Conservation (phyloP, 1,140 invertebrate species). For the Apis mellifera region DNA sequence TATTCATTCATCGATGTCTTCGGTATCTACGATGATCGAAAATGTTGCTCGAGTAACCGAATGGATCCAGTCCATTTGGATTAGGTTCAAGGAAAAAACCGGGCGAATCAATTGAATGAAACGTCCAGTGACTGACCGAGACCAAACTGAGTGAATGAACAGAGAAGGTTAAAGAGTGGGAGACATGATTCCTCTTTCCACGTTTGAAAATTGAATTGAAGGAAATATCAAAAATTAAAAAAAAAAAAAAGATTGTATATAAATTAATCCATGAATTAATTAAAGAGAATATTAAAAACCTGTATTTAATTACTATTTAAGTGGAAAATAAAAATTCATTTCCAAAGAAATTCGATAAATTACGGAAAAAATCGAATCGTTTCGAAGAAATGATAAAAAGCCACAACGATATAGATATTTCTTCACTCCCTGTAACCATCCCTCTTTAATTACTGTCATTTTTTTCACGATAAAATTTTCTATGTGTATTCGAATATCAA, state of each 20-base stretch:
- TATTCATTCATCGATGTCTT: background rate
- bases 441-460: background rate
- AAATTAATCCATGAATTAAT: background rate
- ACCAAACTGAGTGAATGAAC: background rate
- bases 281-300: background rate
- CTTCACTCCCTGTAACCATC: background rate
- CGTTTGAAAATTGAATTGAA: background rate
- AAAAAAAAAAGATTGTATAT: background rate
- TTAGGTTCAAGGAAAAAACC: constrained; percentile 4
- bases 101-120: constrained; percentile 19
- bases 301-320: no score
- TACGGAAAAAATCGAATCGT: background rate
- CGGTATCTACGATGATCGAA: background rate
- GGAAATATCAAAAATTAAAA: background rate
- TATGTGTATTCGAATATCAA: background rate
- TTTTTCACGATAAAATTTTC: background rate
- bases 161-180: constrained; percentile 11
- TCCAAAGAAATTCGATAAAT: background rate
- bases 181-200: background rate
- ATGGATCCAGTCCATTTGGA: constrained; percentile 27
- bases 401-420: background rate
- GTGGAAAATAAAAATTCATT: background rate
- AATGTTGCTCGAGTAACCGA: background rate
- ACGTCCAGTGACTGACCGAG: constrained; percentile 25
- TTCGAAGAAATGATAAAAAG: background rate